Evolutionary conservation across 2,797 vertebrate species (phyloP).

Genomic region (Setipinna tenuifilis): DNA sequence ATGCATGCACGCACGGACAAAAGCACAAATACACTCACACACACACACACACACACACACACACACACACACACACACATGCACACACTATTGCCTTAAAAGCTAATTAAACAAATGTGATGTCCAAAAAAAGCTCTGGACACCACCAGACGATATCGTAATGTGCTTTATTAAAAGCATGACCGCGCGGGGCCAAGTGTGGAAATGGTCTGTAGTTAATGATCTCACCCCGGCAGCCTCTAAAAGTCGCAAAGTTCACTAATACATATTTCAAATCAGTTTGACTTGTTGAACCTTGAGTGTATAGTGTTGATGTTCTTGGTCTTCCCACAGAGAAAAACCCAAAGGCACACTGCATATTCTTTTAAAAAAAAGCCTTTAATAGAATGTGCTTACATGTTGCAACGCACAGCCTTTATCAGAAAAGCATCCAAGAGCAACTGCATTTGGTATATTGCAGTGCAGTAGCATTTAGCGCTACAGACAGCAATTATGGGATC

Average conservation of each 20-base stretch:
- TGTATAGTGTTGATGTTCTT: too few relatives aligned
- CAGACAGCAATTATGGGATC: too few relatives aligned
- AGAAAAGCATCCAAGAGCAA: too few relatives aligned
- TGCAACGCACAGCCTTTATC: too few relatives aligned
- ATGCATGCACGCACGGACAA: not conserved
- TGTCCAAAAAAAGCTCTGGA: slow-evolving; percentile 9
- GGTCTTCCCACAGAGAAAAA: not conserved
- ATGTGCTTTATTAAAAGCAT: slow-evolving; percentile 8
- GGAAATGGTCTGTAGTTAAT: not conserved
- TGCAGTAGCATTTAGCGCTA: too few relatives aligned
- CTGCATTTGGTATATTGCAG: too few relatives aligned
- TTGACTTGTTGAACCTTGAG: not conserved
- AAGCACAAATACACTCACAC: not conserved
- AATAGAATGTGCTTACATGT: too few relatives aligned
- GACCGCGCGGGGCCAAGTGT: not conserved
- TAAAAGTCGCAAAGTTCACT: not conserved
- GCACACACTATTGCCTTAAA: slow-evolving; percentile 5
- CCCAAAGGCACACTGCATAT: too few relatives aligned
- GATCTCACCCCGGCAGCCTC: not conserved
- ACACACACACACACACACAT: not conserved
- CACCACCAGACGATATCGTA: slow-evolving; percentile 6
- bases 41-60: not conserved
- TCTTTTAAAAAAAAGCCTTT: too few relatives aligned
- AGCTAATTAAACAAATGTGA: slow-evolving; percentile 12
- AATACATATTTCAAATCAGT: not conserved